Evolutionary conservation across 2,797 vertebrate genomes (phyloP).

Genomic region (Valencia hispanica): DNA sequence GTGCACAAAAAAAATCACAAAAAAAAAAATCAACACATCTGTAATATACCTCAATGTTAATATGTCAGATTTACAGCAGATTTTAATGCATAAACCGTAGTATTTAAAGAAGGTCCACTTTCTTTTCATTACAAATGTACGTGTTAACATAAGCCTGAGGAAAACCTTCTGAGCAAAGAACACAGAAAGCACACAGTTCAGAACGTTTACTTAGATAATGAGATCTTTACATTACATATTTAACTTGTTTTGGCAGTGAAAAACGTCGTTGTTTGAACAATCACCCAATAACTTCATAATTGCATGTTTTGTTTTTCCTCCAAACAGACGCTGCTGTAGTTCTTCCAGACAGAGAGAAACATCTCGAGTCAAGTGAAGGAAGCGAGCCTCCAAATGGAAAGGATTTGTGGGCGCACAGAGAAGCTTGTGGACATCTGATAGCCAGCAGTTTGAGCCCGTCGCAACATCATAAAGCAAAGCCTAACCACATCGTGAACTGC

Average conservation of each 20-base stretch:
- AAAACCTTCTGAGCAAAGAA: background rate
- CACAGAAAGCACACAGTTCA: background rate
- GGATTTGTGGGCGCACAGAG: constrained; percentile 29
- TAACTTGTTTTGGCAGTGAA: constrained; percentile 27
- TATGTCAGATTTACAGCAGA: no score
- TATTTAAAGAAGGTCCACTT: background rate
- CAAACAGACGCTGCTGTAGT: constrained; percentile 12
- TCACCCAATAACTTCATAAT: constrained; percentile 5
- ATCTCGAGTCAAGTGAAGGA: constrained; percentile 25
- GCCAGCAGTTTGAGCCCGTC: constrained; percentile 46
- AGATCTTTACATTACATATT: constrained; percentile 1
- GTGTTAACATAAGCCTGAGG: background rate
- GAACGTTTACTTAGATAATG: constrained; percentile 5
- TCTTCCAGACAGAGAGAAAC: constrained; percentile 12
- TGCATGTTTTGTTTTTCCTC: constrained; percentile 18
- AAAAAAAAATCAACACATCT: no score
- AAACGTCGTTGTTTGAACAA: constrained; percentile 1
- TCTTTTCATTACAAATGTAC: background rate
- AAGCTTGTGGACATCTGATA: constrained; percentile 60
- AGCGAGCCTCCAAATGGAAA: constrained; percentile 30
- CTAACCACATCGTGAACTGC: constrained; percentile 19
- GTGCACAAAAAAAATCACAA: no score
- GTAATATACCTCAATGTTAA: no score
- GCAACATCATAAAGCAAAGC: constrained; percentile 49
- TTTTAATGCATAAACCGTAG: no score